Conservation (phyloP, 1,140 invertebrate species). For the Drosophila kohkoa region DNA sequence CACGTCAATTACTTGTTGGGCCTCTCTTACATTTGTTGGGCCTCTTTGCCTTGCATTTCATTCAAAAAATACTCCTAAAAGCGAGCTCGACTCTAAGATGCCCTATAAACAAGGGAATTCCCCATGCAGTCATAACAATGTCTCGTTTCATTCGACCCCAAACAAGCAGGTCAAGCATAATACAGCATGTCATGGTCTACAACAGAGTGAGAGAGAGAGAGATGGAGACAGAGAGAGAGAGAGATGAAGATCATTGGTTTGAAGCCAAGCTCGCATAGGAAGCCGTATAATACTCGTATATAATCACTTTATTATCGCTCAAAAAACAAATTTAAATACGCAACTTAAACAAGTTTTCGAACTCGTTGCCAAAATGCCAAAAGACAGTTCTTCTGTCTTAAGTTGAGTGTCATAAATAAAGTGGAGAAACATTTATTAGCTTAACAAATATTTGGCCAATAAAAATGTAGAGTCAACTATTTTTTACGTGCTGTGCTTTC, state of each 20-base stretch:
- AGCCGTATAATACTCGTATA: constrained; percentile 9
- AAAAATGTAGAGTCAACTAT: constrained; percentile 10
- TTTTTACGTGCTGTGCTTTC: not conserved
- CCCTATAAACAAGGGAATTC: constrained; percentile 4
- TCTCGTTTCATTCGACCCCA: not conserved
- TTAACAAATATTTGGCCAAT: constrained; percentile 3
- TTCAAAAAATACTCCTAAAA: constrained; percentile 5
- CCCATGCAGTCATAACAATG: not conserved
- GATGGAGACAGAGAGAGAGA: too few species aligned
- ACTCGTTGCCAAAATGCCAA: not conserved
- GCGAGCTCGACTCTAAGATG: not conserved
- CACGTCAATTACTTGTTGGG: constrained; percentile 47
- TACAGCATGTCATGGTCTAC: not conserved
- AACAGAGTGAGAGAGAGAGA: not conserved
- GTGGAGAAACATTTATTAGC: not conserved
- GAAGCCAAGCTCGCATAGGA: constrained; percentile 3
- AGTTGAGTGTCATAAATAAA: not conserved
- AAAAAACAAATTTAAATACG: not conserved
- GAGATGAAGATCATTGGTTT: not conserved
- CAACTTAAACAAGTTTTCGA: constrained; percentile 5
- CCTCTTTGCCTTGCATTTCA: constrained; percentile 30
- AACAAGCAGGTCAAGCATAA: constrained; percentile 11
- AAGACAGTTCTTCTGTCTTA: not conserved
- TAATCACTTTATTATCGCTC: constrained; percentile 1
- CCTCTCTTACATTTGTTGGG: constrained; percentile 42